Percentiles rank a stretch among this genome's conserved stretches.
Conservation (phyloP, 2,888 invertebrate species). For the Frankliniella intonsa region DNA sequence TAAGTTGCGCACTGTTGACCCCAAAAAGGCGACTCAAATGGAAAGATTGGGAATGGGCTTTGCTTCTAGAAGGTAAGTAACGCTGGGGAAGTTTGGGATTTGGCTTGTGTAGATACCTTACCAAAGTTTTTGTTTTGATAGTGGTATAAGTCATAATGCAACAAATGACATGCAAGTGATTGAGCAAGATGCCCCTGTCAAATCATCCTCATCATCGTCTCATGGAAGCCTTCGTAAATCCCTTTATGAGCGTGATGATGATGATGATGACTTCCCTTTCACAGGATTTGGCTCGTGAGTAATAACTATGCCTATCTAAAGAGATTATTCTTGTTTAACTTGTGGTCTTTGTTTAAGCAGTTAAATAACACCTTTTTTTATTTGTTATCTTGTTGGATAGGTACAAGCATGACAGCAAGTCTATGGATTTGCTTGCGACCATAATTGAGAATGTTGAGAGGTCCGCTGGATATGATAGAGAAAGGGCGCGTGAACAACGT, state of each 20-base stretch:
- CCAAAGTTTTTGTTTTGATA: conserved; percentile 40
- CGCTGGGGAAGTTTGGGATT: background rate
- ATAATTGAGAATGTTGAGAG: background rate
- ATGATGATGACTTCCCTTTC: conserved; percentile 52
- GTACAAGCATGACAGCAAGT: conserved; percentile 28
- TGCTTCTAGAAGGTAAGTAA: conserved; percentile 50
- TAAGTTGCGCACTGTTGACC: conserved; percentile 66
- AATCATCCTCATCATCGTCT: conserved; percentile 45
- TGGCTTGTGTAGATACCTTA: conserved; percentile 16
- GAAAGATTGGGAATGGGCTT: conserved; percentile 94
- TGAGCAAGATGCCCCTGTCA: conserved; percentile 69
- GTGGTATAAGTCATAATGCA: conserved; percentile 78
- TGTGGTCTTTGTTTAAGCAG: background rate
- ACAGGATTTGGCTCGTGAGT: conserved; percentile 51
- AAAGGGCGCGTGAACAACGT: background rate
- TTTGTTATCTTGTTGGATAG: conserved; percentile 29
- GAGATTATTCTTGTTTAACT: conserved; percentile 24
- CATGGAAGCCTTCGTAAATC: conserved; percentile 40
- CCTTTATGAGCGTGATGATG: conserved; percentile 45
- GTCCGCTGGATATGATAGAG: background rate
- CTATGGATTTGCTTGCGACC: background rate
- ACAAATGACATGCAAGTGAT: conserved; percentile 86
- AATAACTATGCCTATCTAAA: conserved; percentile 58
- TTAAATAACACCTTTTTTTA: background rate
- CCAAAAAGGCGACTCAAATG: conserved; percentile 78